A percentile compares a stretch with the other conserved stretches of the same genome.
These are phyloP conservation scores for Octonoba sinensis DNA, from an alignment of 2,888 invertebrate species.

Conservation along the genomic window DNA sequence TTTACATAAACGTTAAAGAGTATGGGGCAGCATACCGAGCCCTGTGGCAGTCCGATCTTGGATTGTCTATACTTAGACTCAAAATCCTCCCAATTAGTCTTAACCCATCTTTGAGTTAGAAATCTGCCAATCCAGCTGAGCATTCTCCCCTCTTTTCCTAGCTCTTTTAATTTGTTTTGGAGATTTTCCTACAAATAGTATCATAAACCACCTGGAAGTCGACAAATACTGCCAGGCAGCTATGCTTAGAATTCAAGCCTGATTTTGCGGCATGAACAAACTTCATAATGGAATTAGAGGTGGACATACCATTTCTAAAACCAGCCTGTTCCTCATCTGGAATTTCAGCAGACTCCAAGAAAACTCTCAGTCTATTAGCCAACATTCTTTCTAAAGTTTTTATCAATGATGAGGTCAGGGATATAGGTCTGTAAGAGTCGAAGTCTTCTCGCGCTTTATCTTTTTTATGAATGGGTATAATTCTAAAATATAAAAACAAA, in stretches of 20 bases:
- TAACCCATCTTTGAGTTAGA: neutral
- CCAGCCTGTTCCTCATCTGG: neutral
- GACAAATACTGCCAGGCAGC: neutral
- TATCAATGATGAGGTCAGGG: neutral
- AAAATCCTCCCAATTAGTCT: neutral
- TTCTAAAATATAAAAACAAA: no score
- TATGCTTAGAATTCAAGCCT: no score
- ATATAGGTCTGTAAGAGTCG: conserved; percentile 3
- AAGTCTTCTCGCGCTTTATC: neutral
- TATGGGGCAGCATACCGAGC: neutral
- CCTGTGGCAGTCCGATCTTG: neutral
- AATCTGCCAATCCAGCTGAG: neutral
- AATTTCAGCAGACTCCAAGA: neutral
- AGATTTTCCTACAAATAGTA: conserved; percentile 10
- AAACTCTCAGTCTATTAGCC: no score
- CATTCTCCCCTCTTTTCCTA: neutral
- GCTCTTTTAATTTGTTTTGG: neutral
- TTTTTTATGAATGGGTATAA: conserved; percentile 1
- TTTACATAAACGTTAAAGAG: neutral
- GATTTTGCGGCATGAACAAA: no score
- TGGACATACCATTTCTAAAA: conserved; percentile 7
- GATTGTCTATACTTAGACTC: neutral
- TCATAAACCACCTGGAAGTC: neutral
- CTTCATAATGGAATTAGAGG: no score
- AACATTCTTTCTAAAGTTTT: neutral